Conservation (phyloP, 2,113 vertebrate species). For the Sphaerodactylus townsendi region DNA sequence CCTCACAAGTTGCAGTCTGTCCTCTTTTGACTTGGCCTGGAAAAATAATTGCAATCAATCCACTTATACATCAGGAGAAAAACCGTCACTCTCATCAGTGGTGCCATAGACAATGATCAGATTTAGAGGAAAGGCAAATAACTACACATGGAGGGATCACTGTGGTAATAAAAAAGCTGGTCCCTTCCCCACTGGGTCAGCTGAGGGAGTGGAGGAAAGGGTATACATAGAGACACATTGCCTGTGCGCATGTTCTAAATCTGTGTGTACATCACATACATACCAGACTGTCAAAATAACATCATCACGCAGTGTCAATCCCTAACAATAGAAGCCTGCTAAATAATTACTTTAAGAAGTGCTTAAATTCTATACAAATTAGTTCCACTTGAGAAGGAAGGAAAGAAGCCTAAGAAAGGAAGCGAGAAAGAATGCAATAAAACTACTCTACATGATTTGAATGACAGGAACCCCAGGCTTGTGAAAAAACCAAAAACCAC, state of each 20-base stretch:
- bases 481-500: too few relatives aligned
- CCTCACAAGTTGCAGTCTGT: neutral
- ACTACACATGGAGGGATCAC: neutral
- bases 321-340: conserved; percentile 18
- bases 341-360: neutral
- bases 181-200: too few relatives aligned
- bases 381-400: too few relatives aligned
- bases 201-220: neutral
- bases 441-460: too few relatives aligned
- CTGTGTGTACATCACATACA: neutral
- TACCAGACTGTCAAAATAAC: neutral
- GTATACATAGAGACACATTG: neutral
- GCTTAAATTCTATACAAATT: too few relatives aligned
- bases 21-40: neutral
- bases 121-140: neutral
- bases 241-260: neutral
- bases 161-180: neutral
- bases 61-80: neutral
- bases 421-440: too few relatives aligned
- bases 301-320: neutral
- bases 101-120: neutral
- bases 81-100: neutral
- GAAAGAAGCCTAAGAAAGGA: too few relatives aligned
- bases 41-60: neutral
- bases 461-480: too few relatives aligned